Evolutionary conservation across 2,888 invertebrate species (phyloP).

Genomic region (Lypha dubia): DNA sequence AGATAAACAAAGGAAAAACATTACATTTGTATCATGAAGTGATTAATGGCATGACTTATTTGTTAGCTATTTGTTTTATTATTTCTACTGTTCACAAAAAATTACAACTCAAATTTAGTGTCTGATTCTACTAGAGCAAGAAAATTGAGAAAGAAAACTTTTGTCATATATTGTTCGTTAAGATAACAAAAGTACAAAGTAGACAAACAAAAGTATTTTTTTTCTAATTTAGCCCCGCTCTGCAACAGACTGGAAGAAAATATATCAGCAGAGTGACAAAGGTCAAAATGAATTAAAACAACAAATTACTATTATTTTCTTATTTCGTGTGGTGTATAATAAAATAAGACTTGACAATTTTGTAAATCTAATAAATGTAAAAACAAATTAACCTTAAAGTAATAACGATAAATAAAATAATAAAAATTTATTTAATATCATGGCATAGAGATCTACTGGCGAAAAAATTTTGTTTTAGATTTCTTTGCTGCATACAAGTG

Average conservation of each 20-base stretch:
- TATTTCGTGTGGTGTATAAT: background rate
- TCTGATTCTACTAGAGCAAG: background rate
- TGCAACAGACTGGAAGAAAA: background rate
- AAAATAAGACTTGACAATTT: background rate
- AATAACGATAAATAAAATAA: conserved; percentile 4
- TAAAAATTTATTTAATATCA: background rate
- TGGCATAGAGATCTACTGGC: background rate
- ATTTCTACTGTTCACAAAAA: background rate
- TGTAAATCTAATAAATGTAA: background rate
- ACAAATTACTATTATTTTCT: background rate
- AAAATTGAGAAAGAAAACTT: conserved; percentile 28
- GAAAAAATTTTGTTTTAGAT: background rate
- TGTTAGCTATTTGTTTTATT: background rate
- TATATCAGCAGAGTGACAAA: conserved; percentile 9
- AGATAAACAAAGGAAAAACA: no score
- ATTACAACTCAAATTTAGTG: background rate
- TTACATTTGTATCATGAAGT: background rate
- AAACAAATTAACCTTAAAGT: background rate
- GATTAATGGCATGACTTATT: background rate
- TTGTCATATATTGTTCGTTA: background rate
- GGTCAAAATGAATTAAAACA: conserved; percentile 14
- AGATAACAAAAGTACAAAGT: background rate
- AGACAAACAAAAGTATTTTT: no score
- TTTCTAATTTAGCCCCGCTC: no score
- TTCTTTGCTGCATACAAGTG: background rate